Evolutionary conservation across 2,888 invertebrate genomes (phyloP).

Genomic region (Tachystola acroxantha): DNA sequence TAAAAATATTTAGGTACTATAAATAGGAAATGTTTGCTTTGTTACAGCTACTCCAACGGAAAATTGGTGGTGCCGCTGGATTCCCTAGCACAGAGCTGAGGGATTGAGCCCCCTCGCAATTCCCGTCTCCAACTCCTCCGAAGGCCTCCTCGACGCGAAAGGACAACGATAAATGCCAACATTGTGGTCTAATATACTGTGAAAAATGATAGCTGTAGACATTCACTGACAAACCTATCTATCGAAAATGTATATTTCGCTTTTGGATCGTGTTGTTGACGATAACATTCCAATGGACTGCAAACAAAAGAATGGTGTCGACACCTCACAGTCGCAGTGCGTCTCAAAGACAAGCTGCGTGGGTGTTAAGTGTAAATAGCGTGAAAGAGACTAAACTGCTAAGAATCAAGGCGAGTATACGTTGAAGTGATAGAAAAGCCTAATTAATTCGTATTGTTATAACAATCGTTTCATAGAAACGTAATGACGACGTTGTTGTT

Average conservation of each 20-base stretch:
- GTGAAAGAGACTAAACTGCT: constrained; percentile 24
- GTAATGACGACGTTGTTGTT: constrained; percentile 63
- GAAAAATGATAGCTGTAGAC: background rate
- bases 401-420: constrained; percentile 61
- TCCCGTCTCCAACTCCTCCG: constrained; percentile 61
- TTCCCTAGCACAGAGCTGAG: constrained; percentile 76
- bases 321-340: constrained; percentile 37
- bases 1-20: too few relatives aligned
- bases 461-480: constrained; percentile 74
- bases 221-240: background rate
- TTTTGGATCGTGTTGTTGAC: constrained; percentile 3
- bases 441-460: constrained; percentile 68
- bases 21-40: constrained; percentile 38
- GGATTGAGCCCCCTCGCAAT: constrained; percentile 55
- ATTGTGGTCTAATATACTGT: constrained; percentile 19
- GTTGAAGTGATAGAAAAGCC: constrained; percentile 74
- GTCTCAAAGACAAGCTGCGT: constrained; percentile 58
- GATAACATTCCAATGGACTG: constrained; percentile 32
- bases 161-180: constrained; percentile 35
- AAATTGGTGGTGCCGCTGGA: constrained; percentile 79
- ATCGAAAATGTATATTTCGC: background rate
- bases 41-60: constrained; percentile 77
- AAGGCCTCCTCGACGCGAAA: constrained; percentile 52
- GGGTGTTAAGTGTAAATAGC: constrained; percentile 43
- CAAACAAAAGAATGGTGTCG: constrained; percentile 12